Evolutionary conservation across 2,797 vertebrate genomes (phyloP).

Genomic region (Rallus crepitans): DNA sequence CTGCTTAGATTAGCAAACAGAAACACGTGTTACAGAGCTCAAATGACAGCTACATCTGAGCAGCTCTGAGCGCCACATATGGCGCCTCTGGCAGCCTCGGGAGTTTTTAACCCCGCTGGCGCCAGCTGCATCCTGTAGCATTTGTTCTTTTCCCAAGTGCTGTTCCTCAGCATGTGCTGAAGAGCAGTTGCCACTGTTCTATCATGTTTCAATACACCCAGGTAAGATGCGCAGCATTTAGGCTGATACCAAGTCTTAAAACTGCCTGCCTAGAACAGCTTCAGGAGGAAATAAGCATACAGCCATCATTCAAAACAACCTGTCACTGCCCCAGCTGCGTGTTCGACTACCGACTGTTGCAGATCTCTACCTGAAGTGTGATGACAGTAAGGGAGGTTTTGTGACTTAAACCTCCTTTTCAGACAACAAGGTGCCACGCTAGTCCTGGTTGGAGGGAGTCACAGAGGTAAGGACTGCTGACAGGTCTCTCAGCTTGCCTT

Average conservation of each 20-base stretch:
- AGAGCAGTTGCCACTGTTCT: not conserved
- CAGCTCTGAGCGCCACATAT: not conserved
- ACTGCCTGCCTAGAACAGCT: not conserved
- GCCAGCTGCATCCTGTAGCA: not conserved
- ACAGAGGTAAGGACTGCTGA: not conserved
- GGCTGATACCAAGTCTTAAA: not conserved
- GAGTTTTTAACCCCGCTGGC: slow-evolving; percentile 28
- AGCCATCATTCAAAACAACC: not conserved
- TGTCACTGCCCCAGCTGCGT: not conserved
- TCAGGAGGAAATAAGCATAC: not conserved
- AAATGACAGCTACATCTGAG: slow-evolving; percentile 35
- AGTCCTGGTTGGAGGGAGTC: not conserved
- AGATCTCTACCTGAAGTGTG: not conserved
- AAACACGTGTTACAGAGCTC: not conserved
- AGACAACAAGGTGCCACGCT: not conserved
- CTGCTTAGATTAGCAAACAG: slow-evolving; percentile 59
- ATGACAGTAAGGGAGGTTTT: not conserved
- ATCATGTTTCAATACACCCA: not conserved
- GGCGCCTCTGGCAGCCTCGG: accelerated
- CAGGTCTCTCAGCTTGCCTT: not conserved
- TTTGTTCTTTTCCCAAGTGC: not conserved
- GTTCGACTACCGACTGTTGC: not conserved
- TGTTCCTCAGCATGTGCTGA: not conserved
- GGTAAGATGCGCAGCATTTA: not conserved
- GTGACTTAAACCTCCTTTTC: not conserved